A percentile compares a stretch with the other conserved stretches of the same genome.
phyloP scores from a whole-genome alignment of 2,113 vertebrate species.

The Lucifuga dentata region DNA sequence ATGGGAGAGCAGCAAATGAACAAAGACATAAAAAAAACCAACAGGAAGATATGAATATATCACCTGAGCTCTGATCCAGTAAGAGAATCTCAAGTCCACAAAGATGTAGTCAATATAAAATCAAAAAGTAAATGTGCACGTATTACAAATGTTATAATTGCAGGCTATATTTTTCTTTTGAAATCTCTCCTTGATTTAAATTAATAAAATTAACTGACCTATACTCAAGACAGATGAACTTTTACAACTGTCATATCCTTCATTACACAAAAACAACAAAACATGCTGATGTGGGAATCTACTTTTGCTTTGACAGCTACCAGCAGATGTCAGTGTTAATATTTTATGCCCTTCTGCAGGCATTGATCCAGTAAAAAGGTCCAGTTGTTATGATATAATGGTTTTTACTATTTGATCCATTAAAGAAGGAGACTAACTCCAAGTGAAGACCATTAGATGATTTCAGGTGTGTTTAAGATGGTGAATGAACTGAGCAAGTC shows the following conservation, averaged over 20 bases:
- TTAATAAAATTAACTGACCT: too few relatives aligned
- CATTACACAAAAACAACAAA: background rate
- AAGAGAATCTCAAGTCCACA: too few relatives aligned
- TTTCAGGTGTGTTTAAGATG: background rate
- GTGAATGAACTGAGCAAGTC: background rate
- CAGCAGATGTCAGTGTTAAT: conserved; percentile 68
- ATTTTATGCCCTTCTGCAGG: background rate
- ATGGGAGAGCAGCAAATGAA: too few relatives aligned
- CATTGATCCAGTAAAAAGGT: background rate
- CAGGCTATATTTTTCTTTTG: too few relatives aligned
- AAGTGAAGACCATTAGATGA: background rate
- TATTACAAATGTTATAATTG: too few relatives aligned
- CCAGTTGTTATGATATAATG: background rate
- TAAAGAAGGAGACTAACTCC: background rate
- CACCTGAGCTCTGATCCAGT: too few relatives aligned
- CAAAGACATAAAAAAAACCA: too few relatives aligned
- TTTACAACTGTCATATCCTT: conserved; percentile 14
- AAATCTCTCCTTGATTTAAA: too few relatives aligned
- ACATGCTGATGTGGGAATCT: background rate
- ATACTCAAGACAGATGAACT: too few relatives aligned
- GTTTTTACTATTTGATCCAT: background rate
- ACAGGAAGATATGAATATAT: too few relatives aligned
- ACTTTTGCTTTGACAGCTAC: conserved; percentile 1
- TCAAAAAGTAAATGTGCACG: too few relatives aligned
- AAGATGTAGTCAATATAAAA: too few relatives aligned